Evolutionary conservation across 2,113 vertebrate genomes (phyloP), one percentile per base, ranked within the genome.

Genomic region (Oncorhynchus kisutch): DNA sequence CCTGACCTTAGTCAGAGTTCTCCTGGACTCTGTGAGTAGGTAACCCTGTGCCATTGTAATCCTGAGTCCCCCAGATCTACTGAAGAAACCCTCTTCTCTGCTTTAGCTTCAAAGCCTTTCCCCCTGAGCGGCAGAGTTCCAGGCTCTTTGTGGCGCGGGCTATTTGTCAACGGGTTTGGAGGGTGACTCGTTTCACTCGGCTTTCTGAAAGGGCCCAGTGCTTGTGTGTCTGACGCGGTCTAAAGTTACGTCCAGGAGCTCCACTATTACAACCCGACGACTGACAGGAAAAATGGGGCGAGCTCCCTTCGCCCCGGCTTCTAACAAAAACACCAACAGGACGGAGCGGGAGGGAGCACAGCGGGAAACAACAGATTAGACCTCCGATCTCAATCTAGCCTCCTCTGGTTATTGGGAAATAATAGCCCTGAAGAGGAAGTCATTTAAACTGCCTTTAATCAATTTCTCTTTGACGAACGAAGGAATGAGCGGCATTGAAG

Each of bases 181-280:
- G 87, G 90, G 87, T 84, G 81, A 88, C 93, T 94, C 89, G 92
- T 90, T 93, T 89, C 85, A 86, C 84, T 92, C 88, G 78, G 85
- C 86, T 74, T 14, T 16, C 76, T 82, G 66, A 78, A 84, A 84
- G 78, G 82, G 78, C 79, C 84, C 67, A 12, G 45, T 86, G 82
- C 84, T 69, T 82, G 87, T 88, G 81, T 79, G 86, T 81, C 84
- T 74, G 87, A 92, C 81, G 16, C 85, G 84, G 89, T 91, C 88
- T 94, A 91, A 90, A 89, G 90, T 93, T 93, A 92, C 92, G 85
- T 70, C 81, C 80, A 24, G 88, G 51, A 83, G 87, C 88, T 84
- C 80, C 82, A 25, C 88, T 94, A 94, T 94, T 94, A 92, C 90
- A 90, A 90, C 81, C 90, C 77, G 93, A 91, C 89, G 93, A 94